These are phyloP conservation scores for Dioctria linearis DNA, from an alignment of 2,888 invertebrate species.

Conservation along the genomic window DNA sequence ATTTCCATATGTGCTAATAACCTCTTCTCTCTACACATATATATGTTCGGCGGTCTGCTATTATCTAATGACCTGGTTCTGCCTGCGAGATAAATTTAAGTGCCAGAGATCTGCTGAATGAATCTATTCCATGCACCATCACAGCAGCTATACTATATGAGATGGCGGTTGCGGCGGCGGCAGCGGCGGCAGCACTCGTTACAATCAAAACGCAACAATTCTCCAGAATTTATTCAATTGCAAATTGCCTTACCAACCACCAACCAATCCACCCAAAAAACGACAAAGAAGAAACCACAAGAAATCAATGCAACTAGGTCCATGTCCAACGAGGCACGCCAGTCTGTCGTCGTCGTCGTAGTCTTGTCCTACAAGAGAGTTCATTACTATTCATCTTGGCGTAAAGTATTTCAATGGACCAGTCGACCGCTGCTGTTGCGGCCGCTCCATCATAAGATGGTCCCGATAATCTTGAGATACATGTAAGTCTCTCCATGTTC, in stretches of 20 bases:
- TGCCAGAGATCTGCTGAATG: conserved; percentile 10
- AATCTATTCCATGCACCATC: no score
- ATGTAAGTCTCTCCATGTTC: neutral
- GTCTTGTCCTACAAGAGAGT: conserved; percentile 7
- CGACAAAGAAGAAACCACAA: neutral
- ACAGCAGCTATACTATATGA: neutral
- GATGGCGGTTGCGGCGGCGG: conserved; percentile 5
- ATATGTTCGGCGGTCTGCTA: neutral
- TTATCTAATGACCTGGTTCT: conserved; percentile 34
- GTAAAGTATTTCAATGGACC: conserved; percentile 33
- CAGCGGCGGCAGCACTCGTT: conserved; percentile 7
- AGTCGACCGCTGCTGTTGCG: conserved; percentile 26
- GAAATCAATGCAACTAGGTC: conserved; percentile 20
- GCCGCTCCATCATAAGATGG: neutral
- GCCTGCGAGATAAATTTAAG: conserved; percentile 4
- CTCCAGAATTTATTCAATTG: conserved; percentile 34
- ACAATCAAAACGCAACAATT: conserved; percentile 30
- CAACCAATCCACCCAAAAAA: neutral
- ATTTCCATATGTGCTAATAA: conserved; percentile 19
- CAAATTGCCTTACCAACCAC: conserved; percentile 29
- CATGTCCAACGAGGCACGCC: neutral
- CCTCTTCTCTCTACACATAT: neutral
- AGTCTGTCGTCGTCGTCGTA: neutral
- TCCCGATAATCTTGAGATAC: neutral
- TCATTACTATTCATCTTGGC: conserved; percentile 44